Evolutionary conservation across 2,113 vertebrate genomes (phyloP).

Genomic region (Ciconia stormi): DNA sequence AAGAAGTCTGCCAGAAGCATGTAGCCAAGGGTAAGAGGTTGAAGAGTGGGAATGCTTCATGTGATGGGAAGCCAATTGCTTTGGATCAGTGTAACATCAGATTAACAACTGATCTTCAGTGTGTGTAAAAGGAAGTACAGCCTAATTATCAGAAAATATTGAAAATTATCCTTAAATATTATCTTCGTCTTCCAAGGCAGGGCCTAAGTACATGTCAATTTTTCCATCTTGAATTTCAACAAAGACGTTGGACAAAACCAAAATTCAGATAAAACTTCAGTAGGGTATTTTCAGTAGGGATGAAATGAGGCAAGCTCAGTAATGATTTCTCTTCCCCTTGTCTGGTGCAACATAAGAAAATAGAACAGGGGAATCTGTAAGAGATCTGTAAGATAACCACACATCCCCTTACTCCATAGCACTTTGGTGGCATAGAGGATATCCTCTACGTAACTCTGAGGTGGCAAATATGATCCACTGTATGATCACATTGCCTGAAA

Average conservation of each 20-base stretch:
- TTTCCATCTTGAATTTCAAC: not conserved
- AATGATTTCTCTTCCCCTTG: not conserved
- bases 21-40: not conserved
- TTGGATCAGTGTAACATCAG: not conserved
- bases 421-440: not conserved
- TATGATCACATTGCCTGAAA: not conserved
- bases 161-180: not conserved
- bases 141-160: not conserved
- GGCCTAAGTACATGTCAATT: not conserved
- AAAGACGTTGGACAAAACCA: not conserved
- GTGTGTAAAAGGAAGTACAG: not conserved
- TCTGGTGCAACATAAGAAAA: not conserved
- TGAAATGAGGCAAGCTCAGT: not conserved
- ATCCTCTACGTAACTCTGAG: not conserved
- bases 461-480: not conserved
- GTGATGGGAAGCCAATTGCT: not conserved
- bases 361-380: not conserved
- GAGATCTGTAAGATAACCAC: not conserved
- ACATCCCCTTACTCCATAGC: not conserved
- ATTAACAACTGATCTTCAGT: not conserved
- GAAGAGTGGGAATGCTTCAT: not conserved
- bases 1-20: not conserved
- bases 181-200: not conserved
- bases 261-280: not conserved
- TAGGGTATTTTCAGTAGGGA: not conserved